Evolutionary conservation across 2,888 invertebrate species (phyloP), one percentile per base, ranked within the genome.

Genomic region (Conomelus anceps): DNA sequence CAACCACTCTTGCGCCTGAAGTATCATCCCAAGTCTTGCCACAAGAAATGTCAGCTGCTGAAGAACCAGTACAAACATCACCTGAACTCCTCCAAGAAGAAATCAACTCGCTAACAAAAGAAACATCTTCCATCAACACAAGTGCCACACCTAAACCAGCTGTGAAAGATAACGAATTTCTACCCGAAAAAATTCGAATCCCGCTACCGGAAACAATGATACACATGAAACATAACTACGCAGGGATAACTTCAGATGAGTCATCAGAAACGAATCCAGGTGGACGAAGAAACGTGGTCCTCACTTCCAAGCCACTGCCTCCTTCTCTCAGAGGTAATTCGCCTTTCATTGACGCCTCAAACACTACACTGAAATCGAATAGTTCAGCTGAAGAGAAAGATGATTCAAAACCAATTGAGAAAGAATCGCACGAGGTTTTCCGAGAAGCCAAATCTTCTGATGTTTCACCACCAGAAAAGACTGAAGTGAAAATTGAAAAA

Each of bases 271-370:
- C 86, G 6, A 88, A 89, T n/a, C 26, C 88, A 7, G 63, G n/a
- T 23, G 86, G 87, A 20, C 84, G 89, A 17, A 85, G 89, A 34
- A 26, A 87, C 17, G 89, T 90, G 6, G 22, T 89, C 22, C 85
- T 90, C 3, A 90, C 90, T n/a, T 91, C 91, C 13, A 91, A 91
- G 85, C 91, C 91, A 0, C 90, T 91, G 22, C 91, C 91, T 9
- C 91, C 91, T 11, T 91, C 91, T 7, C 86, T 91, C 6, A 90
- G 90, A 90, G 91, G 91, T 0, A 91, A 91, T 88, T 91, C 91
- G 13, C 91, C 91, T 20, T 91, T 91, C 86, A 86, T 91, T 3
- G 91, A 90, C 17, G n/a, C 87, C 11, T 23, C 26, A 13, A 63
- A 22, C 11, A 20, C 22, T 22, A 23, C 87, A 11, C 87, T 86